Percentiles rank a stretch among this genome's conserved stretches.
Evolutionary conservation across 2,888 invertebrate genomes (phyloP).

Genomic region (Hirtodrosophila cameraria): DNA sequence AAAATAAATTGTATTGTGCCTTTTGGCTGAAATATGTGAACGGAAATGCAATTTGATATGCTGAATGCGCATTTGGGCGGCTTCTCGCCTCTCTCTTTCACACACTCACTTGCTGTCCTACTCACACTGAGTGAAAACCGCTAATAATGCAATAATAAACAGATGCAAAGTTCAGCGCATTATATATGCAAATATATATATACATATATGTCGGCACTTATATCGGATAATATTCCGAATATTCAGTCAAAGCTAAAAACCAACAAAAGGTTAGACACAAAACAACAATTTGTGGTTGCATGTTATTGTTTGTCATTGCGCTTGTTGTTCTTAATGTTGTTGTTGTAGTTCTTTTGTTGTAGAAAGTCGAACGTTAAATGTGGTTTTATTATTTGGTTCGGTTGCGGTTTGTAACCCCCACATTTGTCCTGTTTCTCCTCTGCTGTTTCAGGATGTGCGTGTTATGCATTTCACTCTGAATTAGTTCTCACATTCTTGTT

Average conservation of each 20-base stretch:
- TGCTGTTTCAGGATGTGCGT: conserved; percentile 13
- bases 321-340: conserved; percentile 1
- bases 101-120: background rate
- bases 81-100: background rate
- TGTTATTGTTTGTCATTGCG: conserved; percentile 13
- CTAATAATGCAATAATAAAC: conserved; percentile 60
- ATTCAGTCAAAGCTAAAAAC: conserved; percentile 12
- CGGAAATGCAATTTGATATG: conserved; percentile 57
- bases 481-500: too few species aligned
- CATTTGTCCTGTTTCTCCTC: background rate
- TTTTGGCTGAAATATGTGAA: conserved; percentile 31
- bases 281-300: conserved; percentile 25
- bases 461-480: conserved; percentile 2
- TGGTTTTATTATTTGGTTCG: conserved; percentile 30
- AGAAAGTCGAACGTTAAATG: conserved; percentile 14
- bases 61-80: conserved; percentile 35
- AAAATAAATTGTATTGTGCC: conserved; percentile 39
- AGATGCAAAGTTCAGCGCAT: conserved; percentile 17
- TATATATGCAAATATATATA: conserved; percentile 1
- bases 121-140: conserved; percentile 20
- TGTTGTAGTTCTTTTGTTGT: conserved; percentile 10
- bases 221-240: conserved; percentile 13
- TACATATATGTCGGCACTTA: background rate
- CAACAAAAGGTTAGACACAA: conserved; percentile 37
- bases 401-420: conserved; percentile 6